phyloP scores from a whole-genome alignment of 2,797 vertebrate species.

The Poecilia picta region DNA sequence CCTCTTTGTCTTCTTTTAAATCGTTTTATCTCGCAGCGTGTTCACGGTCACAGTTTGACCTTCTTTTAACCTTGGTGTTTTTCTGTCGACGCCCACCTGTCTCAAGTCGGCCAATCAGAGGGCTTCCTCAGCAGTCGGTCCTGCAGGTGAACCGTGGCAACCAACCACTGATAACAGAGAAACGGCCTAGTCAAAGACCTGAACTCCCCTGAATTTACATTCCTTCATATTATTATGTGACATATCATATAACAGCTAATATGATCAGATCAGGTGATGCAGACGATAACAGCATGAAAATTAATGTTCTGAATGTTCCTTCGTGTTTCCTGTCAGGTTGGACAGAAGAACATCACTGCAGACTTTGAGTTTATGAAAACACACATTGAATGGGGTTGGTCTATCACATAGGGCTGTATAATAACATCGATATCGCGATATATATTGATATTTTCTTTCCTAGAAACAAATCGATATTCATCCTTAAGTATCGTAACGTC shows the following conservation, averaged over 20 bases:
- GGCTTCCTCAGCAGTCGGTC: slow-evolving; percentile 13
- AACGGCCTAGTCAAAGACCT: slow-evolving; percentile 6
- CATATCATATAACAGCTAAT: too few species aligned
- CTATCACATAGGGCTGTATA: too few species aligned
- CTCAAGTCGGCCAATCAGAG: not conserved
- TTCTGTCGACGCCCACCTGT: slow-evolving; percentile 3
- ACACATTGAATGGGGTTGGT: too few species aligned
- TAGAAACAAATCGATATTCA: too few species aligned
- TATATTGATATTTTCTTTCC: too few species aligned
- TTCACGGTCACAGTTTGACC: slow-evolving; percentile 9
- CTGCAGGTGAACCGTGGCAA: slow-evolving; percentile 30
- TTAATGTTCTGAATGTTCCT: not conserved
- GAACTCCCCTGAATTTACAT: not conserved
- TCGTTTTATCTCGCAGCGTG: slow-evolving; percentile 28
- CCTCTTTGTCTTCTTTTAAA: slow-evolving; percentile 33
- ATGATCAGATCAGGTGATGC: not conserved
- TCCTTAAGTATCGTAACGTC: too few species aligned
- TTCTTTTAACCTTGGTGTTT: not conserved
- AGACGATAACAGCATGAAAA: not conserved
- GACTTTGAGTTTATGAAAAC: not conserved
- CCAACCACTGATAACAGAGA: slow-evolving; percentile 26
- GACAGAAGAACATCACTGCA: not conserved
- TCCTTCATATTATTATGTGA: not conserved
- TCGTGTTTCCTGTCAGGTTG: not conserved
- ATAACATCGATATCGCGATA: too few species aligned